These are phyloP conservation scores for Drosophila fungiperda DNA, from an alignment of 2,888 invertebrate species.

Conservation along the genomic window DNA sequence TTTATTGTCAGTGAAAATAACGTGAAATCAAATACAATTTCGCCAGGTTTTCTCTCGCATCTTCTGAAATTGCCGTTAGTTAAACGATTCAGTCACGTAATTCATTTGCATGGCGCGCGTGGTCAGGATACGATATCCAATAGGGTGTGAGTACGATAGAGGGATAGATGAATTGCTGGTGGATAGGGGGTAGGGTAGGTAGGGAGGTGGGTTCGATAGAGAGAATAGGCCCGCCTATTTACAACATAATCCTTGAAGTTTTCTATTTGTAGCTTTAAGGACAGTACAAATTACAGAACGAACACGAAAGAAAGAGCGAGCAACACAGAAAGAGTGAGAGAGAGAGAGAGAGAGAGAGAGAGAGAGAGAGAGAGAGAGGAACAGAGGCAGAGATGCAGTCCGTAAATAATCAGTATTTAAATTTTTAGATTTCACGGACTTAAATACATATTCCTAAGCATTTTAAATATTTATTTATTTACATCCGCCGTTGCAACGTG, in stretches of 20 bases:
- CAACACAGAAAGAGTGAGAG: neutral
- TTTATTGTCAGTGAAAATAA: slow-evolving; percentile 53
- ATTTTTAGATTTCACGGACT: neutral
- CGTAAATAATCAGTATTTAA: neutral
- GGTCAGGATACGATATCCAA: slow-evolving; percentile 53
- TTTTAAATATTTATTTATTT: neutral
- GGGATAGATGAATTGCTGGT: neutral
- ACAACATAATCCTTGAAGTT: neutral
- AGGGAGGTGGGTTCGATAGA: neutral
- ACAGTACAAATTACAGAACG: neutral
- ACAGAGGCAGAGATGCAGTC: neutral
- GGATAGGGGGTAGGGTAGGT: too few relatives aligned
- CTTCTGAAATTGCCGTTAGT: slow-evolving; percentile 61
- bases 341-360: neutral
- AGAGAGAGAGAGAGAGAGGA: neutral
- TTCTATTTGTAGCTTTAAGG: slow-evolving; percentile 8
- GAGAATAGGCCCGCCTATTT: neutral
- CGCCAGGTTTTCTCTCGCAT: slow-evolving; percentile 16
- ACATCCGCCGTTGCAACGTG: neutral
- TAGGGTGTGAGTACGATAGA: slow-evolving; percentile 2
- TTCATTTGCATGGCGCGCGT: slow-evolving; percentile 67
- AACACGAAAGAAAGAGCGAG: neutral
- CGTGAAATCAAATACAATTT: slow-evolving; percentile 54
- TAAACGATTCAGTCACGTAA: slow-evolving; percentile 63
- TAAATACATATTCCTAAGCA: neutral